Evolutionary conservation across 1,140 invertebrate species (phyloP), one percentile per base, ranked within the genome.

Genomic region (Eubasilissa regina): DNA sequence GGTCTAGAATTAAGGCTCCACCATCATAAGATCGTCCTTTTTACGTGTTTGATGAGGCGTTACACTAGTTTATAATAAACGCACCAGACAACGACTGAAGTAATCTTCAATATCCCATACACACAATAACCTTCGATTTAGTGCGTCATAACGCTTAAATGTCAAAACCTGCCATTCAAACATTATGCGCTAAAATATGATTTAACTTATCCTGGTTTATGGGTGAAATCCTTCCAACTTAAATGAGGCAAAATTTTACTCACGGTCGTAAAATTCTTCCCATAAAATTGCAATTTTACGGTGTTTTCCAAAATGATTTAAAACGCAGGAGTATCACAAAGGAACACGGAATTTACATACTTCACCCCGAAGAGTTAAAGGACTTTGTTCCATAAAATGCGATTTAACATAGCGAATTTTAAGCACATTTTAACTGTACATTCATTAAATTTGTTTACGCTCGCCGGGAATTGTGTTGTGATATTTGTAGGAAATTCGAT

Each of bases 211-310:
- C n/a, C 60, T 7, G 35, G 1, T 64, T 64, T 64, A 64, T 43
- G 10, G 21, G 8, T 64, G 35, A 64, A 64, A 25, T 64, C 60
- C 60, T 64, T 64, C 60, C 13, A 43, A 64, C 60, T 64, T 44
- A 64, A 64, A 64, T 64, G 60, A 64, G 60, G 11, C 25, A 35
- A 64, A 64, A 64, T 64, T 64, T 64, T 64, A 64, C 60, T 35
- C 35, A 35, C n/a, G 60, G 11, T 64, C 60, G 60, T 64, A 64
- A 64, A 64, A 35, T 64, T 64, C 35, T 64, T 35, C 10, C 60
- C 60, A 43, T 64, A 43, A 64, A 64, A 64, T 64, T n/a, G 9
- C 60, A 13, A 35, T 64, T 64, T 44, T 12, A 64, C 13, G 12
- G 60, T 25, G 35, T 64, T 64, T 64, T 64, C 35, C 19, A 35